Base-by-base conservation (phyloP, 2,888 invertebrate genomes). In the Creontiades dilutus region DNA sequence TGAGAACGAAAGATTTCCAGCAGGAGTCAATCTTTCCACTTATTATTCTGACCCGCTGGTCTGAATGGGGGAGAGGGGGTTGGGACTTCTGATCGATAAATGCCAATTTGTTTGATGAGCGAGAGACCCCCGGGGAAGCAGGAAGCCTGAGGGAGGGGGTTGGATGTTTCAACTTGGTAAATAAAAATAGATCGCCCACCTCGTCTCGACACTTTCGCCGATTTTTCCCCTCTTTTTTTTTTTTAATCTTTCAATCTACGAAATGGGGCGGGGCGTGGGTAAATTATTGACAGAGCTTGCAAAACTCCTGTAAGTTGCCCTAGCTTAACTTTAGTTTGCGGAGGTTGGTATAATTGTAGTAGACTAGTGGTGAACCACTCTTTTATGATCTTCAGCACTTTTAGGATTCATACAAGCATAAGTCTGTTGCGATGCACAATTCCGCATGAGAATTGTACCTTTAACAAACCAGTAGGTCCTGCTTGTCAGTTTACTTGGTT, bases 151-250 rank as follows among this genome's bases (percentile, higher is more conserved):
- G 57, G 19, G 19, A 5, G 13, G 68, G 68, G n/a, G 27, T 7
- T 7, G 19, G 68, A 68, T 68, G 68, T 68, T 68, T 68, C 68
- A 68, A 68, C 68, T 68, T 68, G 68, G 68, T 68, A 68, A 68
- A 68, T 68, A 68, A 68, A 68, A 68, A 68, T 68, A 23, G 68
- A 68, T 68, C 68, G 68, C 68, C 68, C 68, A 68, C 68, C 68
- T 68, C 68, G 19, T 23, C 23, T 52, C 68, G 68, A 68, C 68
- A 68, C 68, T 68, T 23, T 19, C 68, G 23, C 27, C 19, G n/a
- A 19, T 61, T 68, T 68, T 68, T 68, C 12, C 0, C 68, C 27
- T 27, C 23, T 68, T 68, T 37, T 37, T 37, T 37, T 37, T 37
- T 37, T 37, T 37, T 4, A 37, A 37, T 37, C 37, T 37, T 68